Percentiles rank a stretch among this genome's conserved stretches.
phyloP scores from a whole-genome alignment of 2,888 invertebrate species.

The Athetis lepigone region DNA sequence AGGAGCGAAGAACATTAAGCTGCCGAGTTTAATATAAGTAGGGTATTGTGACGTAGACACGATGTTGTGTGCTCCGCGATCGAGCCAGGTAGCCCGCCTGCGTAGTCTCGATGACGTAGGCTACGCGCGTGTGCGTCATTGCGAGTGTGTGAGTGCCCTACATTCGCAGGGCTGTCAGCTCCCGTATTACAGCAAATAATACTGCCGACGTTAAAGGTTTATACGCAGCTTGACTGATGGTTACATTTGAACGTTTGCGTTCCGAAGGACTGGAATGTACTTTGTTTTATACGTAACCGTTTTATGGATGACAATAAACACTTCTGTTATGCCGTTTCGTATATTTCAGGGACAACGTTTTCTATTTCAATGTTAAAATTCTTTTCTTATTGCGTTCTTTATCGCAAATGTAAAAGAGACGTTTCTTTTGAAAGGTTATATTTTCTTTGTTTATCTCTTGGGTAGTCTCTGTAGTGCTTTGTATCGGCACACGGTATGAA shows the following conservation, averaged over 20 bases:
- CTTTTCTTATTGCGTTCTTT: slow-evolving; percentile 34
- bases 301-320: slow-evolving; percentile 58
- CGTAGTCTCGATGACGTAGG: slow-evolving; percentile 59
- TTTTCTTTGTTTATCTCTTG: slow-evolving; percentile 30
- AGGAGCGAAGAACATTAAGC: slow-evolving; percentile 67
- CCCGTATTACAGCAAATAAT: slow-evolving; percentile 70
- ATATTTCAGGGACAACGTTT: slow-evolving; percentile 40
- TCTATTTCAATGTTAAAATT: slow-evolving; percentile 48
- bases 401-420: slow-evolving; percentile 5
- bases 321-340: slow-evolving; percentile 43
- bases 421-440: slow-evolving; percentile 7
- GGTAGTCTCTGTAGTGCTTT: slow-evolving; percentile 20
- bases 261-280: slow-evolving; percentile 56
- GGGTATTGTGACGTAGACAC: slow-evolving; percentile 66
- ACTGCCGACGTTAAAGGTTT: slow-evolving; percentile 66
- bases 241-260: slow-evolving; percentile 70
- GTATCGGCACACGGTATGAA: slow-evolving; percentile 47
- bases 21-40: slow-evolving; percentile 74
- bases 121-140: slow-evolving; percentile 64
- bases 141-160: slow-evolving; percentile 82
- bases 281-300: slow-evolving; percentile 56
- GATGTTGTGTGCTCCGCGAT: slow-evolving; percentile 67
- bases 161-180: slow-evolving; percentile 74
- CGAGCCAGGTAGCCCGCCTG: slow-evolving; percentile 73
- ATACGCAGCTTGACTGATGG: slow-evolving; percentile 69